Evolutionary conservation across 2,797 vertebrate species (phyloP), one percentile per base, ranked within the genome.

Genomic region (Limosa lapponica): DNA sequence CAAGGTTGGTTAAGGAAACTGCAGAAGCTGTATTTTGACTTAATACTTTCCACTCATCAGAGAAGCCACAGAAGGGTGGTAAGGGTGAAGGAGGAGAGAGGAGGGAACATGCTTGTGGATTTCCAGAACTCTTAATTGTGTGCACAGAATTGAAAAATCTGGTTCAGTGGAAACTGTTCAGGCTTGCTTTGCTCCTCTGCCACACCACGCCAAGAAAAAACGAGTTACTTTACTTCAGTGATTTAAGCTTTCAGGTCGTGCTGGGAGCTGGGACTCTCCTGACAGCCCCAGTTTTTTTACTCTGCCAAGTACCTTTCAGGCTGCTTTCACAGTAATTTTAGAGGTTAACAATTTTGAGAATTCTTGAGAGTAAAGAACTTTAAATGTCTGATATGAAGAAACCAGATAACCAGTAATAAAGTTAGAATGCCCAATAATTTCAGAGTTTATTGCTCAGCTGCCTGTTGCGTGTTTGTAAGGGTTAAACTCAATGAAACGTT

Each of bases 31-130:
- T 71, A 8, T 89, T 87, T 82, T 72, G 88, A 44, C 73, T 89
- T 69, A 75, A 87, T 86, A 34, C 81, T 95, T 93, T 91, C 89
- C 86, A 90, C 66, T 85, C 83, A 43, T 78, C 75, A 55, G 43
- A 41, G 58, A 74, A 92, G 55, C 90, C 82, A 27, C 93, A 73
- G 67, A 59, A 87, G 72, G 85, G 49, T 67, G 87, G 90, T 82
- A 58, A 66, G 73, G 80, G 70, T 89, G 84, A 93, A 71, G 82
- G 74, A 73, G 86, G 73, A 94, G 84, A 48, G 70, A 34, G 17
- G 57, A 49, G 57, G 83, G 74, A 86, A 73, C 52, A 17, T 34
- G 69, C 65, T 72, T 44, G 48, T 78, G 52, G 79, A 37, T 66
- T 93, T 82, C 55, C 77, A 88, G 58, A 46, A 8, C 64, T 82